phyloP scores from a whole-genome alignment of 64 coral and sea anemone species.

The Anthopleura sola region DNA sequence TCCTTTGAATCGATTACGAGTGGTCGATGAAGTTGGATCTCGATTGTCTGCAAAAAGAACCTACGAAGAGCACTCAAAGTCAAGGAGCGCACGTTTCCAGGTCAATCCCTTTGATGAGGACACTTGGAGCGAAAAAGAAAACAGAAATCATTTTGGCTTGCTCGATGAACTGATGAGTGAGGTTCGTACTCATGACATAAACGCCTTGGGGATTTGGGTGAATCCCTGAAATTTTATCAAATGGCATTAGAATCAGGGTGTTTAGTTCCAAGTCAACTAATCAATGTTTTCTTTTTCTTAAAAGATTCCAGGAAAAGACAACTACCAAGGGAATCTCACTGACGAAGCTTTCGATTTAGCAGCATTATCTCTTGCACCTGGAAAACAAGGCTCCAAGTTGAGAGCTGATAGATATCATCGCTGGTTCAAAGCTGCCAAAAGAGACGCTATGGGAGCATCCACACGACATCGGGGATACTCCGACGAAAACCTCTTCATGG shows the following conservation, averaged over 20 bases:
- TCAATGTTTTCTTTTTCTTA: neutral
- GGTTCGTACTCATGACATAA: constrained; percentile 8
- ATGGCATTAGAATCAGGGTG: neutral
- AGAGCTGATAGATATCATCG: constrained; percentile 75
- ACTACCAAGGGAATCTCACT: constrained; percentile 45
- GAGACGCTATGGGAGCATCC: constrained; percentile 55
- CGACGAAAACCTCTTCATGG: constrained; percentile 74
- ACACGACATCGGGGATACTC: constrained; percentile 53
- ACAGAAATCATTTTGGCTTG: constrained; percentile 19
- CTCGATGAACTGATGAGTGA: constrained; percentile 64
- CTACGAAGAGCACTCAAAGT: constrained; percentile 31
- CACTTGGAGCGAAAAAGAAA: neutral
- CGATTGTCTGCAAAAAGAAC: constrained; percentile 28
- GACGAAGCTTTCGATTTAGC: constrained; percentile 48
- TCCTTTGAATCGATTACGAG: constrained; percentile 61
- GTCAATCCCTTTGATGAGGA: constrained; percentile 51
- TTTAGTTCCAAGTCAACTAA: neutral
- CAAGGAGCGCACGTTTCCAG: constrained; percentile 62
- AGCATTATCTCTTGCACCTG: constrained; percentile 41
- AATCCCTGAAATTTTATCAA: too few species aligned
- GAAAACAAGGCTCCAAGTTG: neutral
- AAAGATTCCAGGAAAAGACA: constrained; percentile 74
- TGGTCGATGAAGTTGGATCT: constrained; percentile 52
- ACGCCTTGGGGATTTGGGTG: too few species aligned
- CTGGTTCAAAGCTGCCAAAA: constrained; percentile 53